Conservation (phyloP, 2,888 invertebrate genomes). For the Hyalella azteca region DNA sequence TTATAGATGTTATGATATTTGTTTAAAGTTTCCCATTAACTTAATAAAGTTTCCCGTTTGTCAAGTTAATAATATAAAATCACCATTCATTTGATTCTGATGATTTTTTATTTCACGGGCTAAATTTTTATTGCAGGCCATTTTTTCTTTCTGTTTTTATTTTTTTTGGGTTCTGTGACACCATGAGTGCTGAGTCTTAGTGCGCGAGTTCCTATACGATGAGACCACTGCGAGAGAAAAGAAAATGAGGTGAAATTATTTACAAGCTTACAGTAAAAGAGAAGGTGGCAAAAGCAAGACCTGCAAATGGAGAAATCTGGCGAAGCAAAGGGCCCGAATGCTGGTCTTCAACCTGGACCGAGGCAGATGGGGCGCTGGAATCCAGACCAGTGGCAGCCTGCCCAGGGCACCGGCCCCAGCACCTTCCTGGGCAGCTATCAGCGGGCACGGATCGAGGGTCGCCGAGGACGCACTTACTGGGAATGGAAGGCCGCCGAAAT, state of each 20-base stretch:
- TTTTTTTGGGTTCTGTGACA: not conserved
- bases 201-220: too few relatives aligned
- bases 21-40: too few relatives aligned
- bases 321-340: not conserved
- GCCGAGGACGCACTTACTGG: constrained; percentile 52
- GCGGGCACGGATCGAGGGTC: constrained; percentile 45
- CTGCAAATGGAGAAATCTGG: not conserved
- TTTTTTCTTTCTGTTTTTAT: not conserved
- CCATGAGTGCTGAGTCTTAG: too few relatives aligned
- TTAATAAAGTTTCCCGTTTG: too few relatives aligned
- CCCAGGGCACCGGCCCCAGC: constrained; percentile 14
- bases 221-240: not conserved
- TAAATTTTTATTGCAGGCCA: not conserved
- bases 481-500: constrained; percentile 54
- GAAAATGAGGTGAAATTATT: not conserved
- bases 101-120: too few relatives aligned
- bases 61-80: too few relatives aligned
- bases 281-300: not conserved
- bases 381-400: not conserved
- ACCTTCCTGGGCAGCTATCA: constrained; percentile 41
- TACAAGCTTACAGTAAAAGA: not conserved
- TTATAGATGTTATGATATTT: too few relatives aligned
- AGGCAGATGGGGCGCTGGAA: constrained; percentile 19
- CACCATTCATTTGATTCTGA: too few relatives aligned
- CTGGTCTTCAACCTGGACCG: not conserved